phyloP scores from a whole-genome alignment of 2,113 vertebrate genomes.

The Pygathrix nemaeus region DNA sequence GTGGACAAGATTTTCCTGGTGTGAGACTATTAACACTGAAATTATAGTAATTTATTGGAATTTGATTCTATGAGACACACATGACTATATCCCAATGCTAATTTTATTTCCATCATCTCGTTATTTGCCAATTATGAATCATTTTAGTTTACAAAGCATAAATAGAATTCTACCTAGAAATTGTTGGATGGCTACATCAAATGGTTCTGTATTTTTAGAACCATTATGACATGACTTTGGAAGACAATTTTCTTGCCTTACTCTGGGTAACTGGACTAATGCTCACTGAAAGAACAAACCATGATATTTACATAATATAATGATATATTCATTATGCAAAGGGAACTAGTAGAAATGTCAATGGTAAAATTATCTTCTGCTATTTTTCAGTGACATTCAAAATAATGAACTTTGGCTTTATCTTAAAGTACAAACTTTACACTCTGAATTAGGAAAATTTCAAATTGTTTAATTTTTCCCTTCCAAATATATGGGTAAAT shows the following conservation, averaged over 20 bases:
- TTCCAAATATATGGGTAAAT: background rate
- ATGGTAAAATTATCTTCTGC: background rate
- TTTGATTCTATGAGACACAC: constrained; percentile 61
- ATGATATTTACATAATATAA: background rate
- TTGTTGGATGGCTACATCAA: constrained; percentile 10
- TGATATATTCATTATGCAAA: background rate
- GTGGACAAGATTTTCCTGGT: constrained; percentile 55
- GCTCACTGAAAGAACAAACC: background rate
- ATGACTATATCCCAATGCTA: constrained; percentile 72
- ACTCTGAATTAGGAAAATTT: constrained; percentile 1
- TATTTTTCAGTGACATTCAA: background rate
- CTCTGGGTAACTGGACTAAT: background rate
- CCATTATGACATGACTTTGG: constrained; percentile 58
- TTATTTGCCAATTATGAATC: constrained; percentile 73
- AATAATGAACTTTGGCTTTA: background rate
- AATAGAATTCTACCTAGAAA: constrained; percentile 66
- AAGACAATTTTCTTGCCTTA: background rate
- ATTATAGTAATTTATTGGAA: constrained; percentile 74
- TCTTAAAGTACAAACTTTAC: constrained; percentile 1
- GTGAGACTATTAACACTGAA: constrained; percentile 57
- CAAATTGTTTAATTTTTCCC: background rate
- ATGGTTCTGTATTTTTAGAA: constrained; percentile 60
- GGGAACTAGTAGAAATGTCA: background rate
- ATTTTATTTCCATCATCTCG: constrained; percentile 73
- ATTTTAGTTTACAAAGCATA: constrained; percentile 70